Base-by-base conservation (phyloP, 64 coral and sea anemone species). In the Dendrophyllia cribrosa region DNA sequence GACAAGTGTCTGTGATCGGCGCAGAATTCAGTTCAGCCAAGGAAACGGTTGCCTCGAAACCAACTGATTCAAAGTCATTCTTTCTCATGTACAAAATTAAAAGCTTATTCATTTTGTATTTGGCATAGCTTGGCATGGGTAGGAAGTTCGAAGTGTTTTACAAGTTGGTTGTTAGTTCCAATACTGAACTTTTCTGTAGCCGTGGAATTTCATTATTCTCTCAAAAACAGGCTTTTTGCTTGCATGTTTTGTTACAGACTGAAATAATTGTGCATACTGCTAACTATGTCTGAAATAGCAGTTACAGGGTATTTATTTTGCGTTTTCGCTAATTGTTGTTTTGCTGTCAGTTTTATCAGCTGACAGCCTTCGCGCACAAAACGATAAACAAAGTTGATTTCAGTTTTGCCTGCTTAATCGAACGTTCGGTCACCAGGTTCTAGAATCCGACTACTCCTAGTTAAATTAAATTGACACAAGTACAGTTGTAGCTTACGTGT, bases 131-230 rank as follows among this genome's bases (percentile, higher is more conserved):
- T 62, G 43, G 17, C 34, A 43, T 60, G 1, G 52, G 22, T 12
- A 43, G 24, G 7, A 43, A 34, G 34, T 34, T 34, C 34, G 34
- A 12, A 34, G 23, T 43, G 58, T 20, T 19, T 16, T 2, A 64
- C 9, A 63, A 20, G 7, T 20, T 19, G 43, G 24, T 77, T 56
- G 16, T 23, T 3, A 2, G 26, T 72, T 45, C 9, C 60, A 82
- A 65, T 82, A 82, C 78, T 64, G 78, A 82, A 82, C 62, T 84
- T 84, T 34, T 47, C 26, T 19, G 6, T 51, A 84, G 62, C 80
- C 60, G 80, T 67, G 80, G 80, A 84, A 84, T 84, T 34, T 65
- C 62, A 84, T 68, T 51, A 84, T 84, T 51, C 8, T 66, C 12
- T 14, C 61, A 66, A 15, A 22, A 11, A 59, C n/a, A 64, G 78